phyloP scores from a whole-genome alignment of 2,113 vertebrate genomes.

The Gavialis gangeticus region DNA sequence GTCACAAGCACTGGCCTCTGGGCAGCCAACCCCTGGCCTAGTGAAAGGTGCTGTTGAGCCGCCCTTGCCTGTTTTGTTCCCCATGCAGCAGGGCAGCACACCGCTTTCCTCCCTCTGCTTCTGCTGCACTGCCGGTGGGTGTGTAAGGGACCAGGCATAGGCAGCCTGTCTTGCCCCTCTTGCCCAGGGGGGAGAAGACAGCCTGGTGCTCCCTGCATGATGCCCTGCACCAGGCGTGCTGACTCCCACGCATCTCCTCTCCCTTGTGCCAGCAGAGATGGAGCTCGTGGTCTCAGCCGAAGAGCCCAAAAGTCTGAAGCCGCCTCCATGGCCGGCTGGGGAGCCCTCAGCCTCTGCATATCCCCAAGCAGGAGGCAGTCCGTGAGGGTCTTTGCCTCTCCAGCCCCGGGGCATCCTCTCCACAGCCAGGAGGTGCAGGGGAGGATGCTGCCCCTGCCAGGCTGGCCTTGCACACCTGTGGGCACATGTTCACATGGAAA shows the following conservation, averaged over 20 bases:
- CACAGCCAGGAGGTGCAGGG: neutral
- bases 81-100: too few species aligned
- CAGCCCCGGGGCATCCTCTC: neutral
- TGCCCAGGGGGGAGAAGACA: too few species aligned
- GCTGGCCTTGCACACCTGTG: neutral
- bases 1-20: too few species aligned
- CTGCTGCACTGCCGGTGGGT: too few species aligned
- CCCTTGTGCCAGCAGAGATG: neutral
- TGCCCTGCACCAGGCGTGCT: neutral
- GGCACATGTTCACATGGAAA: too few species aligned
- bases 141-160: too few species aligned
- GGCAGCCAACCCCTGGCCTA: too few species aligned
- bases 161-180: too few species aligned
- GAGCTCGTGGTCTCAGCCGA: neutral
- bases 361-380: neutral
- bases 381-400: neutral
- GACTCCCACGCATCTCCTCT: neutral
- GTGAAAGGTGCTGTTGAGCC: too few species aligned
- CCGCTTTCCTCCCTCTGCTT: too few species aligned
- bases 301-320: neutral
- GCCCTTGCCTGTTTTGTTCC: too few species aligned
- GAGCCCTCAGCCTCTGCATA: too few species aligned
- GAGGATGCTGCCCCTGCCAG: neutral
- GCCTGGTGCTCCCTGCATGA: neutral
- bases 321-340: neutral